A percentile compares a stretch with the other conserved stretches of the same genome.
These are phyloP conservation scores for Scolanthus callimorphus DNA, from an alignment of 92 coral and sea anemone genomes.

Conservation along the genomic window DNA sequence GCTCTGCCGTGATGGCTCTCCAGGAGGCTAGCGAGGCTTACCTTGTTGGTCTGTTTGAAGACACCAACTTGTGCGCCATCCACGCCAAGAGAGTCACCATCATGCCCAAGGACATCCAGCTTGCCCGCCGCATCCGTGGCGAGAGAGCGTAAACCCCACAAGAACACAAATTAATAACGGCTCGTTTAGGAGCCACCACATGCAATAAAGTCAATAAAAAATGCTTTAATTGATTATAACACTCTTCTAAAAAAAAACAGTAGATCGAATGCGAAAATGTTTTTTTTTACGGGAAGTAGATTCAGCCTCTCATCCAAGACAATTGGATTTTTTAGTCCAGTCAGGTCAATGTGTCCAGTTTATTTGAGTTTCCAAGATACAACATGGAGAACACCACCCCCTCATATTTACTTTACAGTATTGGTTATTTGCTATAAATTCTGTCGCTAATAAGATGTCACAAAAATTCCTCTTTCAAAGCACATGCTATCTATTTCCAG, in stretches of 20 bases:
- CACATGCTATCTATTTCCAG: not conserved
- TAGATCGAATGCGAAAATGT: not conserved
- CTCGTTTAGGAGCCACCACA: too few relatives aligned
- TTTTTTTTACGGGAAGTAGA: not conserved
- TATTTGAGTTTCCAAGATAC: too few relatives aligned
- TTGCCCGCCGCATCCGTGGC: slow-evolving; percentile 87
- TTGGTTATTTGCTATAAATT: too few relatives aligned
- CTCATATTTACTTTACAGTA: too few relatives aligned
- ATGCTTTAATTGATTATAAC: not conserved
- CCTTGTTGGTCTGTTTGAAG: slow-evolving; percentile 84
- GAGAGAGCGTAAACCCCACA: too few relatives aligned
- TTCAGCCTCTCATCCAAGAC: not conserved
- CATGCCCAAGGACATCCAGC: slow-evolving; percentile 89
- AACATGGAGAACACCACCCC: too few relatives aligned
- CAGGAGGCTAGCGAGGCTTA: slow-evolving; percentile 89
- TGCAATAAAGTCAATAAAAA: not conserved
- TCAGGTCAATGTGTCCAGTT: too few relatives aligned
- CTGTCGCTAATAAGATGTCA: too few relatives aligned
- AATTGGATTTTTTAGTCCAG: too few relatives aligned
- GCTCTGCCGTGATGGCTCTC: slow-evolving; percentile 97
- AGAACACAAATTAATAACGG: too few relatives aligned
- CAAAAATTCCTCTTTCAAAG: too few relatives aligned
- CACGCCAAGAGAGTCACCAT: slow-evolving; percentile 90
- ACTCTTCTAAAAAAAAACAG: not conserved
- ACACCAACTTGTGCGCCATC: slow-evolving; percentile 93